A percentile compares a stretch with the other conserved stretches of the same genome.
Conservation (phyloP, 2,113 vertebrate genomes). For the Chlorocebus sabaeus region DNA sequence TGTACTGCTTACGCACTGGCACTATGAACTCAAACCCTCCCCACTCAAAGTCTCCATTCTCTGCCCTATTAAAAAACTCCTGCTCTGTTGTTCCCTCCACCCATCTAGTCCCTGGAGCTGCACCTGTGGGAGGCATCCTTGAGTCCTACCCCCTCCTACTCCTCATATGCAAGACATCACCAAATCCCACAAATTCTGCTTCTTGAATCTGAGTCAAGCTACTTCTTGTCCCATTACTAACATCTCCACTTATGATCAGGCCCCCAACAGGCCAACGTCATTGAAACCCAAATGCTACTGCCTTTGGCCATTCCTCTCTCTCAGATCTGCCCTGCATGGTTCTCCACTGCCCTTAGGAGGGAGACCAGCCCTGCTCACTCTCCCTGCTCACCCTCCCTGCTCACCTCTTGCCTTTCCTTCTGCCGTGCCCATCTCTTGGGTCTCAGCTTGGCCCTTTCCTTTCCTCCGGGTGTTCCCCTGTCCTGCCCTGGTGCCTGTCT, state of each 20-base stretch:
- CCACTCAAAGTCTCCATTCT: not conserved
- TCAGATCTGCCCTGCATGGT: not conserved
- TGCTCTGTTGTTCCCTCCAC: too few species aligned
- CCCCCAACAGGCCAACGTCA: not conserved
- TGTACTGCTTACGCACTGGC: not conserved
- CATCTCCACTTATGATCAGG: accelerated
- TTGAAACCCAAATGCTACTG: not conserved
- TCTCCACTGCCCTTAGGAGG: not conserved
- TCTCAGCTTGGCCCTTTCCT: not conserved
- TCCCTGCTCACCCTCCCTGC: not conserved
- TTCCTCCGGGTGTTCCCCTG: not conserved
- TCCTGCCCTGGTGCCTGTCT: not conserved
- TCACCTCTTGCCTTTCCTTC: not conserved
- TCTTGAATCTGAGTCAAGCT: not conserved
- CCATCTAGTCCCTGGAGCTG: not conserved
- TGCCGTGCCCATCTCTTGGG: not conserved
- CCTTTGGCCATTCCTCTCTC: not conserved
- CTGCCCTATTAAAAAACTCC: too few species aligned
- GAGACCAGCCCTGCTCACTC: not conserved
- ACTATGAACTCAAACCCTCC: not conserved
- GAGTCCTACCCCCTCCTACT: not conserved
- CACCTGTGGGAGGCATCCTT: not conserved
- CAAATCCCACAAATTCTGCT: not conserved
- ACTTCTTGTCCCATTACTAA: not conserved
- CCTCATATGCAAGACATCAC: too few species aligned